These are phyloP conservation scores for Melinaea menophilus DNA, from an alignment of 2,888 invertebrate genomes.

Conservation along the genomic window DNA sequence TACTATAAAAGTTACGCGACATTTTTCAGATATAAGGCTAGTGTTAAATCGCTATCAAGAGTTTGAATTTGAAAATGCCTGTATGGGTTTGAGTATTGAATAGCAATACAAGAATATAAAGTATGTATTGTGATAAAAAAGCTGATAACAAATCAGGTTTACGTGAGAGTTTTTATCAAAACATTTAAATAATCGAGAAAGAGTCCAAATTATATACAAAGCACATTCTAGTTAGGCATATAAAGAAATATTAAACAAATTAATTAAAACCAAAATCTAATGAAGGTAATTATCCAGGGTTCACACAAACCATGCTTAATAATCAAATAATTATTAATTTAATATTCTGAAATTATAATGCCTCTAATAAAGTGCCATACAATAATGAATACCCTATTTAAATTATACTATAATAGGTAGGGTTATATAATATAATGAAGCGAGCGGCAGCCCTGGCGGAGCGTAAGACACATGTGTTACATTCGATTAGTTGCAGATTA, in stretches of 20 bases:
- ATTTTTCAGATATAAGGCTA: background rate
- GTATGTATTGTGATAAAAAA: background rate
- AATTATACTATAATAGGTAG: background rate
- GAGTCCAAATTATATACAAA: constrained; percentile 1
- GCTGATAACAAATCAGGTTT: background rate
- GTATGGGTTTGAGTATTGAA: background rate
- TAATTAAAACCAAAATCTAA: background rate
- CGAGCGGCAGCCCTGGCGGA: constrained; percentile 18
- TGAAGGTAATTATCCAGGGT: background rate
- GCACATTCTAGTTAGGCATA: background rate
- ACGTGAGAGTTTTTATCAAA: background rate
- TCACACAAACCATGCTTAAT: too few species aligned
- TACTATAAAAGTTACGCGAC: background rate
- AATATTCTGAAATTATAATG: too few species aligned
- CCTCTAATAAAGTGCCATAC: too few species aligned
- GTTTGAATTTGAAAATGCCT: background rate
- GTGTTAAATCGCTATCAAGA: constrained; percentile 1
- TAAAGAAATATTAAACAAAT: background rate
- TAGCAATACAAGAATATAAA: constrained; percentile 1
- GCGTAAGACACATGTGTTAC: constrained; percentile 22
- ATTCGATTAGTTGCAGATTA: constrained; percentile 22
- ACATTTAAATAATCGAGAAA: background rate
- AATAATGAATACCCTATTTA: background rate
- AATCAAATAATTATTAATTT: too few species aligned
- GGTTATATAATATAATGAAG: background rate